A percentile compares a stretch with the other conserved stretches of the same genome.
These are phyloP conservation scores for Empis livida DNA, from an alignment of 2,888 invertebrate species.

Conservation along the genomic window DNA sequence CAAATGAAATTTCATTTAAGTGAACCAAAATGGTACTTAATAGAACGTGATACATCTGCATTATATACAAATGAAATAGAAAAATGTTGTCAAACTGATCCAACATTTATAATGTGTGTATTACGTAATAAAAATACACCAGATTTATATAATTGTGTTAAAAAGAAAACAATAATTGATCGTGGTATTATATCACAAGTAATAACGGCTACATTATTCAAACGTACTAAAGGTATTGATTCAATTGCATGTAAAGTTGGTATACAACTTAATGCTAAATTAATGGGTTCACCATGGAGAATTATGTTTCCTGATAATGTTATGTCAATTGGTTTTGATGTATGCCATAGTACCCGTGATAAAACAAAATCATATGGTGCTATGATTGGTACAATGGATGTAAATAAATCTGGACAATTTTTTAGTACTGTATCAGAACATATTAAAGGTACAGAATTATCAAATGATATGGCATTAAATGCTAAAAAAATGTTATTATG, in stretches of 20 bases:
- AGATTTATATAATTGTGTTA: constrained; percentile 61
- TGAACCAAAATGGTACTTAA: constrained; percentile 15
- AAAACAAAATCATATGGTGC: constrained; percentile 59
- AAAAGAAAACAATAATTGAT: constrained; percentile 74
- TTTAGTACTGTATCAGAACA: constrained; percentile 64
- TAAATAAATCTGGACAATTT: constrained; percentile 47
- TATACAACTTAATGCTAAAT: constrained; percentile 85
- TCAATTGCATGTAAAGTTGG: constrained; percentile 85
- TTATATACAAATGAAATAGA: constrained; percentile 50
- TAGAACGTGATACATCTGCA: constrained; percentile 45
- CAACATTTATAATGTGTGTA: constrained; percentile 52
- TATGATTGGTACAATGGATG: constrained; percentile 59
- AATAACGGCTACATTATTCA: constrained; percentile 35
- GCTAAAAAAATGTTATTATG: constrained; percentile 34
- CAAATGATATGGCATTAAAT: constrained; percentile 53
- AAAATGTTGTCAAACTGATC: constrained; percentile 40
- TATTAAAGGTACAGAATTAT: constrained; percentile 60
- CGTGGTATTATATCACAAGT: constrained; percentile 58
- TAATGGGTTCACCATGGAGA: constrained; percentile 84
- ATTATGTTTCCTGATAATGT: constrained; percentile 52
- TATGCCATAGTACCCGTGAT: constrained; percentile 66
- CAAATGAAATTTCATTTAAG: neutral
- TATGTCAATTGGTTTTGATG: constrained; percentile 83
- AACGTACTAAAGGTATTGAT: constrained; percentile 38
- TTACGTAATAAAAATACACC: constrained; percentile 51